Percentiles rank a stretch among this genome's conserved stretches.
These are phyloP conservation scores for Strongylocentrotus purpuratus DNA, from an alignment of 35 echinoderm and acorn worm species.

Conservation along the genomic window DNA sequence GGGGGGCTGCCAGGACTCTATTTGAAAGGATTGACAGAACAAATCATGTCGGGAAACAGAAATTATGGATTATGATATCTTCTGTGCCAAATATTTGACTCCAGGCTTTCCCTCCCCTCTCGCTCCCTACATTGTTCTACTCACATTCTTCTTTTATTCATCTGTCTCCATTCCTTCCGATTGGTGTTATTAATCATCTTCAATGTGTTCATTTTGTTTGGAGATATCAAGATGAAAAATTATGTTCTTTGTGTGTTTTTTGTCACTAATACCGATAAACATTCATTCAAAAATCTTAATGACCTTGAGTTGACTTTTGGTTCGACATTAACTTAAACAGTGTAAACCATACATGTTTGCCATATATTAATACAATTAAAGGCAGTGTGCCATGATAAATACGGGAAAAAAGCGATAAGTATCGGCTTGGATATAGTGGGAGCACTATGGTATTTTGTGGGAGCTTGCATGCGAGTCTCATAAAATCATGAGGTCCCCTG, in stretches of 20 bases:
- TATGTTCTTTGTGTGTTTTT: neutral
- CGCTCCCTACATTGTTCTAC: neutral
- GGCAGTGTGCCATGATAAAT: no score
- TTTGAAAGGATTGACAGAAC: neutral
- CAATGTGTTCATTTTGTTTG: neutral
- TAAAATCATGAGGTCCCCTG: no score
- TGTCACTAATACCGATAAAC: neutral
- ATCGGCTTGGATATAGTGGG: no score
- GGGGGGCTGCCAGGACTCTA: neutral
- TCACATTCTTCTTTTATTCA: neutral
- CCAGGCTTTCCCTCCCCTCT: neutral
- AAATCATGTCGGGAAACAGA: neutral
- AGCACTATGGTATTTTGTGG: no score
- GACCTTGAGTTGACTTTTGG: neutral
- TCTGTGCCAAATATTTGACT: neutral
- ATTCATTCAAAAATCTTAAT: neutral
- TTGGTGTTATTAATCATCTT: neutral
- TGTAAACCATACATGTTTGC: no score
- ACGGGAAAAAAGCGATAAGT: no score
- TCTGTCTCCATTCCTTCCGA: neutral
- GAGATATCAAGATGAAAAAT: constrained; percentile 7
- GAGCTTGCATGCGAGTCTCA: no score
- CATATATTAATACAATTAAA: no score
- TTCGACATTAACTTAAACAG: neutral
- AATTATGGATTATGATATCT: neutral